Evolutionary conservation across 2,797 vertebrate species (phyloP), one percentile per base, ranked within the genome.

Genomic region (Tragelaphus eurycerus): DNA sequence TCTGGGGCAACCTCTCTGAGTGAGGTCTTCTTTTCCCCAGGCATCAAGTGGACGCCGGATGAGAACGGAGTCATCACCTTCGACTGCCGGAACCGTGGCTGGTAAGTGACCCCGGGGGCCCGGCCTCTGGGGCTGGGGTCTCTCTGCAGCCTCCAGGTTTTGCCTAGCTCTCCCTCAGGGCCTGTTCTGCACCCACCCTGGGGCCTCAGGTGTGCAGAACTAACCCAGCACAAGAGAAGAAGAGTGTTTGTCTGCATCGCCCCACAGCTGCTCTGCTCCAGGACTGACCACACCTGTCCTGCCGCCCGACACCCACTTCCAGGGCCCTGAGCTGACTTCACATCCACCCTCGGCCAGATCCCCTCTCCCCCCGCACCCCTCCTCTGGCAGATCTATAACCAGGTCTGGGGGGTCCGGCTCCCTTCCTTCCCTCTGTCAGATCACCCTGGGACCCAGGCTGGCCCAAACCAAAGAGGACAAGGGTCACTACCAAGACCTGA

Each of bases 21-120:
- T 67, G 8, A 74, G 14, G 17, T 5, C 54, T 94, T 97, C 71
- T 87, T 97, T 76, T 93, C 92, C 96, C 27, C 98, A 99, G 99
- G 99, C 50, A 99, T 99, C 98, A 99, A 99, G 94, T 99, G 99
- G 99, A 99, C 98, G 21, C 99, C 99, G 71, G 99, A 99, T 98
- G 99, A 99, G 97, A 99, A 99, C 0, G 99, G 99, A 46, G 99
- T 99, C 29, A 99, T 99, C 93, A 99, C 99, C 23, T 99, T 99
- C 0, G 99, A 99, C 98, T 99, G 99, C 97, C 99, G 99, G 95
- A 99, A 99, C 98, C 99, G 99, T 54, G 99, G 99, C 98, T 99
- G 99, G 99, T 99, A 97, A 99, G 99, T 14, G 7, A 71, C 55
- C 83, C 1, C 0, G 15, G 14, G 67, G 67, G 10, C 67, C 15